phyloP scores from a whole-genome alignment of 2,888 invertebrate species.

The Craniophora ligustri region DNA sequence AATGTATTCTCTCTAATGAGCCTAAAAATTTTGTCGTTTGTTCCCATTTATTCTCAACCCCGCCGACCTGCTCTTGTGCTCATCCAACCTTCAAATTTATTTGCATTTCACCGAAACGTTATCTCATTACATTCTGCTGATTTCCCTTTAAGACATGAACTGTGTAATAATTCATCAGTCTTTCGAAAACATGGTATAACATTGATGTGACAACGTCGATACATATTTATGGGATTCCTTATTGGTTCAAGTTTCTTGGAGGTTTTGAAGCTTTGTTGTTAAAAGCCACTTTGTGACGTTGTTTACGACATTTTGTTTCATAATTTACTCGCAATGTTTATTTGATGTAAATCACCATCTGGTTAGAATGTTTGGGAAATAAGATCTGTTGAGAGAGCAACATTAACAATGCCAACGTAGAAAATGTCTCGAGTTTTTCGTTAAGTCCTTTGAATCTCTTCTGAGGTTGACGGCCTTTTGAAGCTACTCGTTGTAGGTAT shows the following conservation, averaged over 20 bases:
- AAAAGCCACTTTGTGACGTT: constrained; percentile 13
- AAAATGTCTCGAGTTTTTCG: constrained; percentile 12
- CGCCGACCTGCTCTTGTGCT: constrained; percentile 52
- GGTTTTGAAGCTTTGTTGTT: constrained; percentile 29
- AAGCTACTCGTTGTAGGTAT: constrained; percentile 18
- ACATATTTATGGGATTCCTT: constrained; percentile 64
- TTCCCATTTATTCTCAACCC: constrained; percentile 62
- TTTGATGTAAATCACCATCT: constrained; percentile 1
- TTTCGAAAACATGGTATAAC: constrained; percentile 51
- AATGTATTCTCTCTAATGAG: constrained; percentile 71
- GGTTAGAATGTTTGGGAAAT: background rate
- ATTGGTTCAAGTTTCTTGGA: constrained; percentile 21
- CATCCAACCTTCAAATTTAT: constrained; percentile 74
- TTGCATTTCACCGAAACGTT: constrained; percentile 78
- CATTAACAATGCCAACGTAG: constrained; percentile 2
- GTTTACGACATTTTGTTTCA: constrained; percentile 2
- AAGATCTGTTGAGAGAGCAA: background rate
- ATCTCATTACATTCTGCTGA: constrained; percentile 77
- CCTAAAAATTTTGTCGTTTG: constrained; percentile 72
- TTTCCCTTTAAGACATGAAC: constrained; percentile 62
- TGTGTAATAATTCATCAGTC: constrained; percentile 69
- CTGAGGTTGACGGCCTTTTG: constrained; percentile 18
- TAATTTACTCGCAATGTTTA: constrained; percentile 6
- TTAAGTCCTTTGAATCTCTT: constrained; percentile 32
- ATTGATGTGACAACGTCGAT: constrained; percentile 48